Conservation (phyloP, 2,113 vertebrate genomes). For the Neogale vison region DNA sequence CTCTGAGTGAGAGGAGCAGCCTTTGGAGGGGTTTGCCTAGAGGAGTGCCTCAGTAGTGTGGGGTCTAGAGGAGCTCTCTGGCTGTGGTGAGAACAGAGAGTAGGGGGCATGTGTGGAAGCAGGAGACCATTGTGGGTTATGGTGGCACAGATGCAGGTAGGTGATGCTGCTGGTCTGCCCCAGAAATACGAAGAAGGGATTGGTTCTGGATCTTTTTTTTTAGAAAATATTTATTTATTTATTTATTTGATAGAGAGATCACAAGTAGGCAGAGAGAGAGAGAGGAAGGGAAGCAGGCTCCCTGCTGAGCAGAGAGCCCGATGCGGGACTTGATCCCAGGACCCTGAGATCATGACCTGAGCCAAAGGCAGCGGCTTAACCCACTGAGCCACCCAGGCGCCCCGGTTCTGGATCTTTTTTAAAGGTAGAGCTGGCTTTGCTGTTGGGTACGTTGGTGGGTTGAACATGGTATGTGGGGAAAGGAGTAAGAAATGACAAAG, state of each 20-base stretch:
- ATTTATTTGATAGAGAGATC: no score
- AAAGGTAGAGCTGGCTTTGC: neutral
- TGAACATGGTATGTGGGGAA: neutral
- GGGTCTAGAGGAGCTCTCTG: neutral
- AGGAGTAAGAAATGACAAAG: no score
- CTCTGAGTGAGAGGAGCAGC: neutral
- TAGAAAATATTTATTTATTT: no score
- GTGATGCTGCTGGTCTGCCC: neutral
- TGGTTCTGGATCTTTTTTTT: neutral
- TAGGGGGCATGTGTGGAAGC: neutral
- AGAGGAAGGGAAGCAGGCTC: no score
- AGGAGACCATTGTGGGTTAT: no score
- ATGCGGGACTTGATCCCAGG: no score
- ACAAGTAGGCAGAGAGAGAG: no score
- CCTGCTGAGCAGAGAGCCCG: no score
- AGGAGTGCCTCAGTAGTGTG: no score
- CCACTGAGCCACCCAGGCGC: no score
- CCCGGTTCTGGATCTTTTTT: neutral
- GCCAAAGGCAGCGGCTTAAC: no score
- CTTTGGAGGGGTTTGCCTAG: neutral
- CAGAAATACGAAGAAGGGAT: neutral
- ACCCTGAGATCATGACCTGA: no score
- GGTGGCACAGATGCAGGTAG: neutral
- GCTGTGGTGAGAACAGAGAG: neutral
- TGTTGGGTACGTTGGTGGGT: neutral